phyloP scores from a whole-genome alignment of 1,140 invertebrate species.

The Drosophila ironensis region DNA sequence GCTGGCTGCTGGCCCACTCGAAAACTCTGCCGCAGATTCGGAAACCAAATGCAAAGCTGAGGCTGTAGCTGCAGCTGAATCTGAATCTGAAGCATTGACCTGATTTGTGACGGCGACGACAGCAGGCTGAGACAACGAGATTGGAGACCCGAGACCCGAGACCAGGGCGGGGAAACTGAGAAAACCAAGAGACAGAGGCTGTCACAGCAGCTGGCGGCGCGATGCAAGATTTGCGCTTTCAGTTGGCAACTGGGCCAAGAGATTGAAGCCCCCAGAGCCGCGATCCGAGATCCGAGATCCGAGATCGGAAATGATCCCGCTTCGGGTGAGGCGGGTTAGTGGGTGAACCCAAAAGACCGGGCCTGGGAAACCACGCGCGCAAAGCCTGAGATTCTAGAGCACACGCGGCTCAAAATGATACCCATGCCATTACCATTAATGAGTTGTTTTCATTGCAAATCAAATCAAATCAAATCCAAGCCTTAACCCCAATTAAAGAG shows the following conservation, averaged over 20 bases:
- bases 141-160: not conserved
- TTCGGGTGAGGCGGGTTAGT: not conserved
- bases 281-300: no score
- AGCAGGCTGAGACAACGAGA: constrained; percentile 15
- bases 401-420: no score
- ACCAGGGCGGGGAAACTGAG: no score
- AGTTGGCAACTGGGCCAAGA: constrained; percentile 46
- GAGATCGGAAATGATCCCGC: not conserved
- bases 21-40: constrained; percentile 20
- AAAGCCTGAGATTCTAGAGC: not conserved
- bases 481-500: not conserved
- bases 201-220: constrained; percentile 46
- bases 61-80: constrained; percentile 28
- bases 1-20: constrained; percentile 15
- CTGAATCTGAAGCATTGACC: constrained; percentile 60
- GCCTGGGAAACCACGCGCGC: not conserved
- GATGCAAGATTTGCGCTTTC: not conserved
- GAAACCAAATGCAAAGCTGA: not conserved
- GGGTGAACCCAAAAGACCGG: constrained; percentile 9
- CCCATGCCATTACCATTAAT: not conserved
- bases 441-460: no score
- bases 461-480: no score
- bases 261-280: no score
- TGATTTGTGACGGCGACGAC: constrained; percentile 50
- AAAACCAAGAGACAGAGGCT: constrained; percentile 26